Evolutionary conservation across 2,888 invertebrate genomes (phyloP), one percentile per base, ranked within the genome.

Genomic region (Adelphocoris suturalis): DNA sequence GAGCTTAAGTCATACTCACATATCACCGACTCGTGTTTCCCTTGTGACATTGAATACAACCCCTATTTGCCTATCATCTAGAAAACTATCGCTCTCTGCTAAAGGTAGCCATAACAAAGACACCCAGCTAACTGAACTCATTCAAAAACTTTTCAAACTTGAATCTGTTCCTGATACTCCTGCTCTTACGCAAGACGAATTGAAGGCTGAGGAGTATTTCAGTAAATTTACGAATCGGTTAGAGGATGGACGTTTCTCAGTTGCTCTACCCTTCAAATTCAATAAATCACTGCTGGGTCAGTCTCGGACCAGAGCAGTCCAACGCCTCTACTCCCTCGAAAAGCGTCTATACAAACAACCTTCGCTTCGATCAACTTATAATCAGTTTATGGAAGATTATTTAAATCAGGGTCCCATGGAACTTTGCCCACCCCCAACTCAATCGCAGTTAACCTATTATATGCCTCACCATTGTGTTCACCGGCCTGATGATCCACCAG

Each of bases 321-420:
- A 47, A 55, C 82, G 55, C 7, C 23, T 82, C 7, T 82, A 28
- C 19, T 46, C 47, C 13, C n/a, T 82, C 5, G 48, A 82, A 48
- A 82, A 52, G 19, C 82, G 82, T 46, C 82, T 82, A 2, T 48
- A 14, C 13, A 86, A 57, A 37, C 28, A 86, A 16, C 55, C 61
- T 9, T 16, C 14, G 23, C 48, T 86, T 14, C 12, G 46, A 14
- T 27, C 27, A 28, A 1, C 61, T 16, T 86, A 68, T 46, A 68
- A 37, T 37, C 19, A 0, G 27, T 86, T 86, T 23, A 68, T 86
- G 61, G 19, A 68, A 27, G 86, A 86, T 46, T 86, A 86, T 68
- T 37, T 86, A 4, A 19, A 61, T 13, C 68, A 37, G 28, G 68
- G 68, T 0, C 86, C 61, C 68, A 68, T 86, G 68, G 86, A 86